Conservation (phyloP, 2,797 vertebrate species). For the Martes flavigula region DNA sequence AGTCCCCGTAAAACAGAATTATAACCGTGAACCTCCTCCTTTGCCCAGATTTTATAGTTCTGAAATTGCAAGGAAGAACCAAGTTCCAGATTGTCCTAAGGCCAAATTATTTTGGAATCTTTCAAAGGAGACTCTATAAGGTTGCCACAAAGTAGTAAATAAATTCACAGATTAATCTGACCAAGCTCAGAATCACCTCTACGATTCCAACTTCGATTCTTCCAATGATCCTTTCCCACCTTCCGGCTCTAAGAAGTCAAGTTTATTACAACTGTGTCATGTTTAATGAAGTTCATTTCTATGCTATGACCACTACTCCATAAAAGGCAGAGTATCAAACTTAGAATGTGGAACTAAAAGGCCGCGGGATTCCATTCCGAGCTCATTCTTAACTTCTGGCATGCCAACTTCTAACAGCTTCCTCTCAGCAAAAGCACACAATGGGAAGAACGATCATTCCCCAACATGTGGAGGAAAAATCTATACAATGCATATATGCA, state of each 20-base stretch:
- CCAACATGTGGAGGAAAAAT: not conserved
- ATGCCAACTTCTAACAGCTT: slow-evolving; percentile 39
- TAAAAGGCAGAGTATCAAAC: slow-evolving; percentile 77
- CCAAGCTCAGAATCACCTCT: slow-evolving; percentile 22
- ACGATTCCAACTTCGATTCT: slow-evolving; percentile 10
- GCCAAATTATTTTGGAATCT: not conserved
- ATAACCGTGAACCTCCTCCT: not conserved
- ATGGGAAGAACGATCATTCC: slow-evolving; percentile 2
- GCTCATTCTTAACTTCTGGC: slow-evolving; percentile 66
- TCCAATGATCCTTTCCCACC: not conserved
- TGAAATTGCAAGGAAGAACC: slow-evolving; percentile 9
- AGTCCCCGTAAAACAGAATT: not conserved
- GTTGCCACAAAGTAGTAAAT: not conserved
- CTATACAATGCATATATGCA: not conserved
- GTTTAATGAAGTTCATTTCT: slow-evolving; percentile 73
- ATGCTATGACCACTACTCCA: slow-evolving; percentile 67
- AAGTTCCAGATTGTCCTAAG: not conserved
- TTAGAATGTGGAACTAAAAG: slow-evolving; percentile 66
- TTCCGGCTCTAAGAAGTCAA: slow-evolving; percentile 40
- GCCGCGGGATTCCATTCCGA: slow-evolving; percentile 65
- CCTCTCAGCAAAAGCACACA: slow-evolving; percentile 41
- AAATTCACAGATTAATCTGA: slow-evolving; percentile 18
- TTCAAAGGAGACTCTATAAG: not conserved
- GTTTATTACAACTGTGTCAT: slow-evolving; percentile 69
- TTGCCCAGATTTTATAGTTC: slow-evolving; percentile 9